Conservation (phyloP, 2,113 vertebrate species). For the Petrocephalus microphthalmus region DNA sequence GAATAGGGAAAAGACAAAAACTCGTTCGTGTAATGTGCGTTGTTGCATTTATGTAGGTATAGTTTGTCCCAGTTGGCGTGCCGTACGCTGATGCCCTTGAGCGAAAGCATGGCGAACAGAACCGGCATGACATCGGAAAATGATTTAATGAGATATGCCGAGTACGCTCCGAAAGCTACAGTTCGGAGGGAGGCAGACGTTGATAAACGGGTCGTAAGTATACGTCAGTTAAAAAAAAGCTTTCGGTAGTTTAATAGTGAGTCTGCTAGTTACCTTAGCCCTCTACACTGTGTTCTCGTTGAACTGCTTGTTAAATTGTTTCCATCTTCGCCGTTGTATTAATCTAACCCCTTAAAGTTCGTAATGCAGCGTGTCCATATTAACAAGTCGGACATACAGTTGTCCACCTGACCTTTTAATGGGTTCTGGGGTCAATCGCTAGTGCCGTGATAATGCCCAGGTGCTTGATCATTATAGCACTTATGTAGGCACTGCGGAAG, state of each 20-base stretch:
- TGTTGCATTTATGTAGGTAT: background rate
- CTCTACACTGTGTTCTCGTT: background rate
- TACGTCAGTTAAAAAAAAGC: background rate
- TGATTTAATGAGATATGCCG: constrained; percentile 48
- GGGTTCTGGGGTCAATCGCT: background rate
- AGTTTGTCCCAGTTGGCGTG: background rate
- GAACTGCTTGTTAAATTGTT: background rate
- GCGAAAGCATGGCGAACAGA: constrained; percentile 44
- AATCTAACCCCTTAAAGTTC: background rate
- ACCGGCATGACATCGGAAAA: constrained; percentile 29
- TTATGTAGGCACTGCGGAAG: background rate
- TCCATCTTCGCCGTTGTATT: background rate
- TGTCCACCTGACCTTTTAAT: background rate
- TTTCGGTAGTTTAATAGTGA: background rate
- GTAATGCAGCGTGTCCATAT: background rate
- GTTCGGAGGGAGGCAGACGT: constrained; percentile 46
- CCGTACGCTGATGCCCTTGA: background rate
- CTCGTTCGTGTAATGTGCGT: background rate
- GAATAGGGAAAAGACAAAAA: background rate
- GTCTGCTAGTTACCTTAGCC: background rate
- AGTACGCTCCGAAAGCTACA: constrained; percentile 41
- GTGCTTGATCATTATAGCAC: background rate
- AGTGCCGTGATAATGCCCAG: background rate
- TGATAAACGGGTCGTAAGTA: constrained; percentile 55
- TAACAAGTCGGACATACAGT: background rate